Evolutionary conservation across 2,888 invertebrate species (phyloP).

Genomic region (Pteria penguin): DNA sequence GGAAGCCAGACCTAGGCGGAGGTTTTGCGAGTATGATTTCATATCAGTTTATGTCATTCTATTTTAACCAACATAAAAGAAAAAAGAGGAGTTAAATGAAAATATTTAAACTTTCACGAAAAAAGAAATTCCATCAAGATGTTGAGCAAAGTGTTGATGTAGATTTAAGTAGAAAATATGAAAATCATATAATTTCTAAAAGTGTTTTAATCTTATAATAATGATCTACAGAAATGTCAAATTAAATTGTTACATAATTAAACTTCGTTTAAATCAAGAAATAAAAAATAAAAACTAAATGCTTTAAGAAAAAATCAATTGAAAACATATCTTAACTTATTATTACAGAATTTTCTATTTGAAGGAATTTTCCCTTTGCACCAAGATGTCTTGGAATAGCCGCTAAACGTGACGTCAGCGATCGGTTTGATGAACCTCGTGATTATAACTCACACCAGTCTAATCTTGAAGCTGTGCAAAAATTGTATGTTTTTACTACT

Average conservation of each 20-base stretch:
- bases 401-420: conserved; percentile 54
- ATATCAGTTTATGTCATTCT: too few species aligned
- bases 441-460: neutral
- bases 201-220: too few species aligned
- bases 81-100: too few species aligned
- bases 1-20: neutral
- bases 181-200: too few species aligned
- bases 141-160: too few species aligned
- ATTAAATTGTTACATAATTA: too few species aligned
- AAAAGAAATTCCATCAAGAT: too few species aligned
- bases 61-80: too few species aligned
- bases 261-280: too few species aligned
- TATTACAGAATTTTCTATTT: conserved; percentile 6
- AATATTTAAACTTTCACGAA: too few species aligned
- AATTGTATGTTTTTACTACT: neutral
- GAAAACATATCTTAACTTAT: neutral
- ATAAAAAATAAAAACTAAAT: neutral
- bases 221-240: too few species aligned
- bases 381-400: conserved; percentile 58
- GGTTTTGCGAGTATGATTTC: neutral
- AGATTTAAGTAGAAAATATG: too few species aligned
- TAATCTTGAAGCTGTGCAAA: neutral
- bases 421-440: neutral
- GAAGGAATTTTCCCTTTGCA: conserved; percentile 58
- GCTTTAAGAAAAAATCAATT: neutral